These are phyloP conservation scores for Apis cerana DNA, from an alignment of 1,140 invertebrate species.

Conservation along the genomic window DNA sequence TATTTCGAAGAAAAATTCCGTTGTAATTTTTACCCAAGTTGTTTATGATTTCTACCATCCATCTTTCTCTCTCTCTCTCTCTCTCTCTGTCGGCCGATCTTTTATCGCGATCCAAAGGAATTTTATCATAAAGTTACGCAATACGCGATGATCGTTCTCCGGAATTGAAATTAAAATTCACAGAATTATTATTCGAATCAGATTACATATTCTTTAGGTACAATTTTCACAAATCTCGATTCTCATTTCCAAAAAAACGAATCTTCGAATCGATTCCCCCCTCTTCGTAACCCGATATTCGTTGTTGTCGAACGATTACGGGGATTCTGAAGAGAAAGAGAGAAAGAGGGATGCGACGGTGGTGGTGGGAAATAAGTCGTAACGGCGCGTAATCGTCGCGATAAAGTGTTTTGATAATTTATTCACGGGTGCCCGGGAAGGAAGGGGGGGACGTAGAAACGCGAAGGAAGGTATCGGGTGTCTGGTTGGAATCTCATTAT, in stretches of 20 bases:
- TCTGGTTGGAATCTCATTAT: slow-evolving; percentile 46
- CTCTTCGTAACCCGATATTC: not conserved
- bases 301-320: slow-evolving; percentile 11
- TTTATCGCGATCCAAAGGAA: not conserved
- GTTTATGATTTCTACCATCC: not conserved
- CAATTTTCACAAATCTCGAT: too few species aligned
- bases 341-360: too few species aligned
- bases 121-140: not conserved
- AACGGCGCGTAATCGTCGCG: slow-evolving; percentile 46
- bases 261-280: not conserved
- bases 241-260: not conserved
- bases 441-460: not conserved
- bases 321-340: not conserved
- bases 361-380: slow-evolving; percentile 23
- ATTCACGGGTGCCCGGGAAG: not conserved
- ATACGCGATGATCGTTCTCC: not conserved
- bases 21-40: not conserved
- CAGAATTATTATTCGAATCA: too few species aligned
- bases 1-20: not conserved
- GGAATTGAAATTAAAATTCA: too few species aligned
- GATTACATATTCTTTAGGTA: too few species aligned
- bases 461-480: slow-evolving; percentile 41
- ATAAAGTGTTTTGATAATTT: slow-evolving; percentile 50
- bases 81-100: not conserved
- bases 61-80: not conserved